Conservation (phyloP, 2,113 vertebrate genomes). For the Bubo scandiacus region DNA sequence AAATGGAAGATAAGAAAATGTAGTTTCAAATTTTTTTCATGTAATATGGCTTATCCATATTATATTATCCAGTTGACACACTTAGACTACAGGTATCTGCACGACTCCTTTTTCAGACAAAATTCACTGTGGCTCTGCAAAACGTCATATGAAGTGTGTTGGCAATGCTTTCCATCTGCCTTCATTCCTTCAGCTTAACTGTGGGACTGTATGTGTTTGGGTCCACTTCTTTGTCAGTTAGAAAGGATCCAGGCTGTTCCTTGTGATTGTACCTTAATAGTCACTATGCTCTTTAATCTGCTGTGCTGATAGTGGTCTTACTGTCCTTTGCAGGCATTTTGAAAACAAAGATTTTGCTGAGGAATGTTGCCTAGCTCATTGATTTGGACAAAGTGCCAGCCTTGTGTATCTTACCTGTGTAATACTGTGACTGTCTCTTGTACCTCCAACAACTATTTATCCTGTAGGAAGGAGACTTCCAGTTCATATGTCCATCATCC, state of each 20-base stretch:
- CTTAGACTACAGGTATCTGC: background rate
- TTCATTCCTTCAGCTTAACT: background rate
- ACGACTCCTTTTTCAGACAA: background rate
- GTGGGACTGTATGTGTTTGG: background rate
- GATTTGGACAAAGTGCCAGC: background rate
- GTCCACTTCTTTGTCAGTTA: background rate
- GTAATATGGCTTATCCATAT: background rate
- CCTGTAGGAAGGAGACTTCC: background rate
- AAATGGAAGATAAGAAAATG: background rate
- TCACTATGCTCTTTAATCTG: background rate
- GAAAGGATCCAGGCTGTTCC: background rate
- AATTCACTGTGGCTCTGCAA: background rate
- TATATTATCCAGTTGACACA: background rate
- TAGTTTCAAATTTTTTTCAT: background rate
- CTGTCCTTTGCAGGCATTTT: background rate
- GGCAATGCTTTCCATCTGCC: background rate
- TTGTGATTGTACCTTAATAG: background rate
- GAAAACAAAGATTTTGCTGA: background rate
- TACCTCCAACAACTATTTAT: background rate
- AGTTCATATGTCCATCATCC: fast-evolving
- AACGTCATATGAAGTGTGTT: background rate
- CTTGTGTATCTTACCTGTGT: background rate
- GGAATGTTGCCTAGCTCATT: background rate
- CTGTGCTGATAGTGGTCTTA: background rate
- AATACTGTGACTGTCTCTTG: background rate